These are phyloP conservation scores for Phylloscopus collybita DNA, from an alignment of 2,797 vertebrate genomes.

Conservation along the genomic window DNA sequence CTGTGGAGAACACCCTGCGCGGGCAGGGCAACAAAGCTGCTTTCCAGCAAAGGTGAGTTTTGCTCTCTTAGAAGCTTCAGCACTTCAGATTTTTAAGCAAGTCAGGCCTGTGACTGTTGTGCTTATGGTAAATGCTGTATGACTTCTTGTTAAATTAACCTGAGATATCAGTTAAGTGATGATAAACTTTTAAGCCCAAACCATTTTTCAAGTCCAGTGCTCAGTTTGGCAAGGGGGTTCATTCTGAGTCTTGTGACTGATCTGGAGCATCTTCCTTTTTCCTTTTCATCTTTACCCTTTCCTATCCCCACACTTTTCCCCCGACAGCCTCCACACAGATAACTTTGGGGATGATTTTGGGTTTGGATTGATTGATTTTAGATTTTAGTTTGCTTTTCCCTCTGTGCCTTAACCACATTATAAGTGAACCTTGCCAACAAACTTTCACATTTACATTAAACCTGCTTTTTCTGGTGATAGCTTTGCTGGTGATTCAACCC, in stretches of 20 bases:
- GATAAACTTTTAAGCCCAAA: not conserved
- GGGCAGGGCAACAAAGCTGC: not conserved
- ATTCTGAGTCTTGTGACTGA: not conserved
- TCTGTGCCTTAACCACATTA: not conserved
- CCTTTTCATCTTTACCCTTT: not conserved
- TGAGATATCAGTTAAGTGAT: not conserved
- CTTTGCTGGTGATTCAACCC: not conserved
- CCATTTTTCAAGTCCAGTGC: not conserved
- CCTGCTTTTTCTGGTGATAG: not conserved
- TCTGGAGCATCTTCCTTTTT: not conserved
- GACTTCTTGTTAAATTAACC: not conserved
- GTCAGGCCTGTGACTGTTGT: not conserved
- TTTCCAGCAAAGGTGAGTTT: not conserved
- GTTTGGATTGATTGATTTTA: not conserved
- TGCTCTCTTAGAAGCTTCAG: not conserved
- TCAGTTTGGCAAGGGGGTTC: not conserved
- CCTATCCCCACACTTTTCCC: not conserved
- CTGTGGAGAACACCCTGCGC: not conserved
- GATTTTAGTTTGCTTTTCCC: not conserved
- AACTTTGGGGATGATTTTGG: not conserved
- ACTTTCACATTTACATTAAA: not conserved
- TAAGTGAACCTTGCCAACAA: not conserved
- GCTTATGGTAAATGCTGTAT: not conserved
- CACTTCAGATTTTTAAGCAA: not conserved
- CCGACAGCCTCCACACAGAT: fast-evolving